A percentile compares a stretch with the other conserved stretches of the same genome.
Conservation (phyloP, 2,113 vertebrate species). For the Amphilophus citrinellus region DNA sequence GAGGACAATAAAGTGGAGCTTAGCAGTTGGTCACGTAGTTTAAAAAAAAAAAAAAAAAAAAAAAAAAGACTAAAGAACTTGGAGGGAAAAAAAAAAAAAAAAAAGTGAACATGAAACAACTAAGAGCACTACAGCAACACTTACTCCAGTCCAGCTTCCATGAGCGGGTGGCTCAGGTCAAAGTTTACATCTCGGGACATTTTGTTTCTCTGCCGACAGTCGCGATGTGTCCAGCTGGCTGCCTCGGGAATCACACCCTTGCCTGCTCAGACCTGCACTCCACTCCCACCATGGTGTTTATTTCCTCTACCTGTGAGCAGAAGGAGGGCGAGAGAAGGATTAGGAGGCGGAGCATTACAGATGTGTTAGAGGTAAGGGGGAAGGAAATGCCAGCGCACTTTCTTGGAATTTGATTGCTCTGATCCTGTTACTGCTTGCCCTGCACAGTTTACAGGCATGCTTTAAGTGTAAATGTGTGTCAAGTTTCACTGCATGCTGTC, state of each 20-base stretch:
- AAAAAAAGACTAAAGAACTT: background rate
- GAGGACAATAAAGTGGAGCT: background rate
- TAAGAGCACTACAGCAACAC: slow-evolving; percentile 26
- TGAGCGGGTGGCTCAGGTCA: slow-evolving; percentile 38
- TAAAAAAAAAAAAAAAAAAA: background rate
- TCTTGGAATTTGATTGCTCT: slow-evolving; percentile 32
- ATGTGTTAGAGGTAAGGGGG: background rate
- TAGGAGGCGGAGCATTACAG: background rate
- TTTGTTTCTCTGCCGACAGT: slow-evolving; percentile 8
- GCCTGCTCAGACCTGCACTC: slow-evolving; percentile 40
- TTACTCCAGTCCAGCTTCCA: slow-evolving; percentile 77
- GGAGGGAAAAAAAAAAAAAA: background rate
- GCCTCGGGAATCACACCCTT: slow-evolving; percentile 48
- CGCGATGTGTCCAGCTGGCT: background rate
- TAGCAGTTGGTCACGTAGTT: background rate
- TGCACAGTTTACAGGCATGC: background rate
- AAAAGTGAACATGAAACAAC: background rate
- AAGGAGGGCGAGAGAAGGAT: background rate
- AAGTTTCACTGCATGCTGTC: background rate
- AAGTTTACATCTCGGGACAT: slow-evolving; percentile 72
- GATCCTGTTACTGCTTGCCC: slow-evolving; percentile 47
- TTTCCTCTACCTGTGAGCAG: slow-evolving; percentile 33
- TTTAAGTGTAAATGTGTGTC: background rate
- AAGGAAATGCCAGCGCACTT: slow-evolving; percentile 5
- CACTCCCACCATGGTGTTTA: slow-evolving; percentile 60